Percentiles rank a stretch among this genome's conserved stretches.
phyloP scores from a whole-genome alignment of 2,113 vertebrate genomes.

The Melanerpes aurifrons region DNA sequence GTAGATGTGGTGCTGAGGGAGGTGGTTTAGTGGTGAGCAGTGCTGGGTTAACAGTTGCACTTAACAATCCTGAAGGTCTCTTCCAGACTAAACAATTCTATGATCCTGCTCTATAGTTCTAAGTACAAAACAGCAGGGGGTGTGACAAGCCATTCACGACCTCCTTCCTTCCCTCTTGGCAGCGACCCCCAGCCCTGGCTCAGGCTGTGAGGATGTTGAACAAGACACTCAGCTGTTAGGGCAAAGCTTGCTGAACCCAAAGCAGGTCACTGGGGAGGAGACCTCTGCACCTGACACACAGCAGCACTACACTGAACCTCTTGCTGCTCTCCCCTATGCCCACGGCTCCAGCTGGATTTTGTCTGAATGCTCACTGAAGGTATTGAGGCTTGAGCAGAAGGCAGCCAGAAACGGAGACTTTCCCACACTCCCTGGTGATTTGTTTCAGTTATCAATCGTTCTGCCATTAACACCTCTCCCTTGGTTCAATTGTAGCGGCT shows the following conservation, averaged over 20 bases:
- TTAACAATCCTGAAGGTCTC: not conserved
- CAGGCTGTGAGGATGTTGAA: not conserved
- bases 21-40: not conserved
- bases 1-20: not conserved
- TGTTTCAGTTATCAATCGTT: not conserved
- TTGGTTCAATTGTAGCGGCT: not conserved
- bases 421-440: not conserved
- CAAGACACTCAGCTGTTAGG: not conserved
- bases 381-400: not conserved
- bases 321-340: not conserved
- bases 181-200: not conserved
- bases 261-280: not conserved
- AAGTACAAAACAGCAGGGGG: too few relatives aligned
- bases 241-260: not conserved
- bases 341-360: fast-evolving
- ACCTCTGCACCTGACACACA: too few relatives aligned
- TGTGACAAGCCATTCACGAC: not conserved
- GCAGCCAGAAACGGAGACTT: not conserved
- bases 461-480: not conserved
- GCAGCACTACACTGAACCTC: not conserved
- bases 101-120: not conserved
- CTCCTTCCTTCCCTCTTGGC: not conserved
- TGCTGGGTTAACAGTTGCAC: not conserved
- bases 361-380: not conserved
- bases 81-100: not conserved